These are phyloP conservation scores for Xanthorhoe spadicearia DNA, from an alignment of 2,888 invertebrate genomes.

Conservation along the genomic window DNA sequence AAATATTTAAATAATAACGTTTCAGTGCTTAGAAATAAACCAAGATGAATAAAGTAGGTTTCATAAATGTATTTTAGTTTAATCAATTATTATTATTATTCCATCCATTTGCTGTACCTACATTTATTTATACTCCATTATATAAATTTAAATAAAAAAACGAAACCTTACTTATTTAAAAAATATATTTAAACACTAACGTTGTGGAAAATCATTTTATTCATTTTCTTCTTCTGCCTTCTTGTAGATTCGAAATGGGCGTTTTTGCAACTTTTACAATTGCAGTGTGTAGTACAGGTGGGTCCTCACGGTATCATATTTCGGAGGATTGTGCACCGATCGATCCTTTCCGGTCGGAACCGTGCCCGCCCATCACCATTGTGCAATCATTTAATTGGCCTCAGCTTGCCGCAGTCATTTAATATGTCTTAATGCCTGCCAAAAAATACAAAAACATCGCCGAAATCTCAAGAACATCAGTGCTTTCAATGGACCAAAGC, in stretches of 20 bases:
- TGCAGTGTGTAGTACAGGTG: constrained; percentile 64
- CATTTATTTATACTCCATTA: too few relatives aligned
- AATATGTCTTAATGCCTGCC: constrained; percentile 70
- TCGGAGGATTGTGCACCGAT: constrained; percentile 70
- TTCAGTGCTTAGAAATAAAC: too few relatives aligned
- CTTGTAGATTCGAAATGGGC: background rate
- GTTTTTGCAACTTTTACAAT: constrained; percentile 12
- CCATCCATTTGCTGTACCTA: too few relatives aligned
- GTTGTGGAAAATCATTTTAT: too few relatives aligned
- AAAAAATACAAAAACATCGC: constrained; percentile 70
- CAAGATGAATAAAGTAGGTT: too few relatives aligned
- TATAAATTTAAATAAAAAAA: too few relatives aligned
- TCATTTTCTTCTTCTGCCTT: too few relatives aligned
- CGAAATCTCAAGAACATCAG: constrained; percentile 75
- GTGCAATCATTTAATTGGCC: constrained; percentile 78
- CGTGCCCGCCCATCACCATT: constrained; percentile 74
- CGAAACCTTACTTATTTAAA: too few relatives aligned
- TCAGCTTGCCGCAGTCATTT: constrained; percentile 72
- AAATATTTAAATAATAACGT: too few relatives aligned
- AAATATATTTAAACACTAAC: too few relatives aligned
- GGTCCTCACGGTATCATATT: constrained; percentile 68
- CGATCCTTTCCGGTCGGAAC: constrained; percentile 83
- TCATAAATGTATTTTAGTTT: too few relatives aligned
- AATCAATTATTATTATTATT: too few relatives aligned
- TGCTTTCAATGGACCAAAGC: constrained; percentile 54